Conservation (phyloP, 2,888 invertebrate species). For the Tupiocoris notatus region DNA sequence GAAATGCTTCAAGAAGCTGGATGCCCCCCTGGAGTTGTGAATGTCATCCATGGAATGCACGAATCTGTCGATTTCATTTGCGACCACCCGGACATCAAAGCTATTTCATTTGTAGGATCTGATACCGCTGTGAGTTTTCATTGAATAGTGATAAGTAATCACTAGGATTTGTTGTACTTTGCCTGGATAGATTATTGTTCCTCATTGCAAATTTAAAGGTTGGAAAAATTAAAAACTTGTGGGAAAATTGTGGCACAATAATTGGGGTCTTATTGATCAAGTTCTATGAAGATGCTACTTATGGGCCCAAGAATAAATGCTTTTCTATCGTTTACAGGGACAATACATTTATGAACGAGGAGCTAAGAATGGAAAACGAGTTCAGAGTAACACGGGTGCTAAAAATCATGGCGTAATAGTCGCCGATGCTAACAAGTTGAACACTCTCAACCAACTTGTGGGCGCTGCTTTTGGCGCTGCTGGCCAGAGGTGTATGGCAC, state of each 20-base stretch:
- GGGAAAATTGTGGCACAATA: too few species aligned
- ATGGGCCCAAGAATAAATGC: too few species aligned
- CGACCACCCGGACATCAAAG: slow-evolving; percentile 91
- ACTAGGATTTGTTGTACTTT: too few species aligned
- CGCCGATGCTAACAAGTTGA: slow-evolving; percentile 96
- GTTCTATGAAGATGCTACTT: too few species aligned
- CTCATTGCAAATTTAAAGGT: background rate
- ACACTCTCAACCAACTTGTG: slow-evolving; percentile 84
- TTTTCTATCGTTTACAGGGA: slow-evolving; percentile 65
- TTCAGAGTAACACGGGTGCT: slow-evolving; percentile 99
- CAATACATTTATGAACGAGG: slow-evolving; percentile 94
- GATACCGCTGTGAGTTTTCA: slow-evolving; percentile 76
- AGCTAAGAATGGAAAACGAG: slow-evolving; percentile 81
- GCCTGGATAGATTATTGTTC: too few species aligned
- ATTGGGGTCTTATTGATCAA: too few species aligned
- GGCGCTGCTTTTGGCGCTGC: slow-evolving; percentile 99
- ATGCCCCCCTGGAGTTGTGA: slow-evolving; percentile 93
- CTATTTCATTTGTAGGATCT: slow-evolving; percentile 97
- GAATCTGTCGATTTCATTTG: slow-evolving; percentile 96
- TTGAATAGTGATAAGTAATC: too few species aligned
- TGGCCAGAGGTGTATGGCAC: slow-evolving; percentile 98
- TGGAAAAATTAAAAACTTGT: background rate
- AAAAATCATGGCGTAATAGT: slow-evolving; percentile 98
- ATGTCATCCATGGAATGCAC: slow-evolving; percentile 94
- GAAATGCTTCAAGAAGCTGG: slow-evolving; percentile 91